These are phyloP conservation scores for Trachurus trachurus DNA, from an alignment of 2,797 vertebrate species.

Conservation along the genomic window DNA sequence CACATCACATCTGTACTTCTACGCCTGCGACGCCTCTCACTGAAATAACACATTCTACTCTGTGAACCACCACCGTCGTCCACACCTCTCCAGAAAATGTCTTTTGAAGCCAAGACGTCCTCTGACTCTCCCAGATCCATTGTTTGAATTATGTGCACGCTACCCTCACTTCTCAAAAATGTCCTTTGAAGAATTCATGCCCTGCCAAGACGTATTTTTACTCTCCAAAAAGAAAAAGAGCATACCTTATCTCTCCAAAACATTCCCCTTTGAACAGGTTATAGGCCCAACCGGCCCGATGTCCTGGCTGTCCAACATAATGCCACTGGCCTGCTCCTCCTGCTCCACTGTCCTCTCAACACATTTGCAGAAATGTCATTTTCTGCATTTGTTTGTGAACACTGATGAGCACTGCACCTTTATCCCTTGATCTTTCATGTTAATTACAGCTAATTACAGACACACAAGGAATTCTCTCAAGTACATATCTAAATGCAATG, in stretches of 20 bases:
- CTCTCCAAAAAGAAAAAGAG: too few species aligned
- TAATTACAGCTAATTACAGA: too few species aligned
- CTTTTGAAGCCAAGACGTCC: not conserved
- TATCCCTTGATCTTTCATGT: too few species aligned
- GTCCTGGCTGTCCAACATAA: not conserved
- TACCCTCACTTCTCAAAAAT: not conserved
- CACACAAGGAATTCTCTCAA: too few species aligned
- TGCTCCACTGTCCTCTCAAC: too few species aligned
- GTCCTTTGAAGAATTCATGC: not conserved
- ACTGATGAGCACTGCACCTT: too few species aligned
- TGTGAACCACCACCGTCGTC: not conserved
- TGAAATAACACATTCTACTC: not conserved
- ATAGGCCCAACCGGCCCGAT: not conserved
- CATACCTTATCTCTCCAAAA: not conserved
- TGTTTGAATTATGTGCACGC: not conserved
- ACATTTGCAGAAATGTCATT: not conserved
- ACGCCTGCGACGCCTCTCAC: not conserved
- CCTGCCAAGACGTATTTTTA: too few species aligned
- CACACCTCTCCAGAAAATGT: not conserved
- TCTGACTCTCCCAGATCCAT: not conserved
- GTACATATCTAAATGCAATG: too few species aligned
- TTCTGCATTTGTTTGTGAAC: too few species aligned
- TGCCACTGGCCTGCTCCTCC: not conserved
- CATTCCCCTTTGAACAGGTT: not conserved
- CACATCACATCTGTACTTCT: not conserved